phyloP scores from a whole-genome alignment of 1,140 invertebrate genomes.

The Trichonephila clavata region DNA sequence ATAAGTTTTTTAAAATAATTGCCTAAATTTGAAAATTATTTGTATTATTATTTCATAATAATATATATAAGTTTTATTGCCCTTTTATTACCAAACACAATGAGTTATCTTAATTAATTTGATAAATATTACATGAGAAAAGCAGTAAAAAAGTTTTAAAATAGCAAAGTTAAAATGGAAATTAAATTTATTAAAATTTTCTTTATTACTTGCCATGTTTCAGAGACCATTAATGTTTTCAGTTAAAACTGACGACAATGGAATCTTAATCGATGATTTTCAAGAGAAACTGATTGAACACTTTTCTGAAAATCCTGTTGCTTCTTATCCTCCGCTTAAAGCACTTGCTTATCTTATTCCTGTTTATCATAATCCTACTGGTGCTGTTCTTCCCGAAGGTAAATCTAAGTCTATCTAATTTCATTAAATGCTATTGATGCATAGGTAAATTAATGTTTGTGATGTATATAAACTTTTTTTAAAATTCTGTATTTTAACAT shows the following conservation, averaged over 20 bases:
- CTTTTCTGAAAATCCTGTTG: conserved; percentile 78
- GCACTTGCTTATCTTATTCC: conserved; percentile 86
- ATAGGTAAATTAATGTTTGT: too few species aligned
- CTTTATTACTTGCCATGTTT: conserved; percentile 67
- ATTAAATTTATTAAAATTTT: background rate
- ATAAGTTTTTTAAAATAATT: too few species aligned
- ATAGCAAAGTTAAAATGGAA: background rate
- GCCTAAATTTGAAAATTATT: too few species aligned
- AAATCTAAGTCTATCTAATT: conserved; percentile 9
- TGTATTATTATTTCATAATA: too few species aligned
- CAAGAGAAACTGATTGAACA: conserved; percentile 81
- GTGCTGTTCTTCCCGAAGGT: conserved; percentile 80
- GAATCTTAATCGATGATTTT: conserved; percentile 83
- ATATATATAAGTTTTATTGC: too few species aligned
- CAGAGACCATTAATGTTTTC: conserved; percentile 73
- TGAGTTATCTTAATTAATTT: too few species aligned
- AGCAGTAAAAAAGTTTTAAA: background rate
- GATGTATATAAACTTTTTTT: too few species aligned
- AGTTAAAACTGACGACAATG: conserved; percentile 84
- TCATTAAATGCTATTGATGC: too few species aligned
- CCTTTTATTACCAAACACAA: too few species aligned
- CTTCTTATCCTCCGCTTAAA: conserved; percentile 83
- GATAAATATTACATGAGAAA: too few species aligned
- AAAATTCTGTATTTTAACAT: too few species aligned
- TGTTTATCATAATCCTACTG: conserved; percentile 86